These are phyloP conservation scores for Acanthacorydalis orientalis DNA, from an alignment of 2,888 invertebrate species.

Conservation along the genomic window DNA sequence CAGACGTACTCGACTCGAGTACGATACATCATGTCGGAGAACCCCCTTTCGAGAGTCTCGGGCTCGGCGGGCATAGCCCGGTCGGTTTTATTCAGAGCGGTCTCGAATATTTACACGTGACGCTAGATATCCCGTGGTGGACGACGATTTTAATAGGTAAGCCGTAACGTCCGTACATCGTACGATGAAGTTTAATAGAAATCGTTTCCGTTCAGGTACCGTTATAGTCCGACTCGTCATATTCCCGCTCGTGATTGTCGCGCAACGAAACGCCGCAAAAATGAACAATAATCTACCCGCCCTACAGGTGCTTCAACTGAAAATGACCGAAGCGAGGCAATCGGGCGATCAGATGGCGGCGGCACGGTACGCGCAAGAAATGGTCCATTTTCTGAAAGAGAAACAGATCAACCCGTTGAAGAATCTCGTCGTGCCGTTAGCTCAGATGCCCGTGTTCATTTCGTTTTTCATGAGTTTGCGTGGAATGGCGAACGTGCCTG, in stretches of 20 bases:
- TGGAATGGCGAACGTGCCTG: conserved; percentile 77
- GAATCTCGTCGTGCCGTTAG: conserved; percentile 57
- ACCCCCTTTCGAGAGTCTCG: conserved; percentile 61
- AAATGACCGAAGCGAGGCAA: conserved; percentile 74
- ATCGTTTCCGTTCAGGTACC: conserved; percentile 42
- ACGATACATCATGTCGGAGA: conserved; percentile 40
- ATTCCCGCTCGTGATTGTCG: conserved; percentile 71
- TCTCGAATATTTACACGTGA: conserved; percentile 72
- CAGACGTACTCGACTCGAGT: conserved; percentile 15
- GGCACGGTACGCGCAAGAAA: conserved; percentile 56
- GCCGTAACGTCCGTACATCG: conserved; percentile 1
- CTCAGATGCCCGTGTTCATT: conserved; percentile 74
- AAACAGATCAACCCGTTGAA: conserved; percentile 67
- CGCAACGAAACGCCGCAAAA: conserved; percentile 63
- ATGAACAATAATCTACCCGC: conserved; percentile 80
- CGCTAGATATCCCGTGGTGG: conserved; percentile 86
- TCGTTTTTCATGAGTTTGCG: conserved; percentile 82
- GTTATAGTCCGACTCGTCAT: conserved; percentile 52
- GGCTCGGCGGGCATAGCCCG: conserved; percentile 70
- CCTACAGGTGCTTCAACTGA: conserved; percentile 61
- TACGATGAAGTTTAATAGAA: neutral
- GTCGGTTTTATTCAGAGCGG: conserved; percentile 64
- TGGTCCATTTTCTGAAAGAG: conserved; percentile 67
- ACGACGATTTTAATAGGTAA: conserved; percentile 58
- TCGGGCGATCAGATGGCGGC: conserved; percentile 68